Base-by-base conservation (phyloP, 2,888 invertebrate species). In the Caenorhabditis sinica region DNA sequence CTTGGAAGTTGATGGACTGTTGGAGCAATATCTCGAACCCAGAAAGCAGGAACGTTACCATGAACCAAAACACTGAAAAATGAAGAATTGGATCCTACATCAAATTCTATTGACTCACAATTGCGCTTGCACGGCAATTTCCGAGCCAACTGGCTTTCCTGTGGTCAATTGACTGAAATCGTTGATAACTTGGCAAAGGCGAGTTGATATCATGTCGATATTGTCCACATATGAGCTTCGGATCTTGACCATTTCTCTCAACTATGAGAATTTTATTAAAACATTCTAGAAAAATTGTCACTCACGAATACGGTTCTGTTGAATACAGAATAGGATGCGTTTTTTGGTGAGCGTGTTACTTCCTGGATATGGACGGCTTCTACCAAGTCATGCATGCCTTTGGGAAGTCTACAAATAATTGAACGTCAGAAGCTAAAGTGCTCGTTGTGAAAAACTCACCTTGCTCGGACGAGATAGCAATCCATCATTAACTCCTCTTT, bases 121-220 rank as follows among this genome's bases (percentile, higher is more conserved):
- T 72, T 79, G 71, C 9, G 79, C 79, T 20, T 79, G 79, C 9
- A 79, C 63, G 8, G 71, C 71, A 17, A 63, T 63, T 13, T 8
- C 4, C n/a, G 5, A 25, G 4, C 30, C 45, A 15, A 43, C 25
- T 6, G 69, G 25, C 15, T 51, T 51, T 25, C 15, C 11, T 5
- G 9, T 25, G 6, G 79, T 30, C 0, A 79, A 20, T 0, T 63
- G 51, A 33, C 33, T 51, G 45, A 45, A 56, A 65, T 79, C 79
- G 4, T 45, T 28, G 23, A 79, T 40, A 4, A 40, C 15, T 30
- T 79, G 79, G 0, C 30, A 33, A 1, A 77, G 60, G 0, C 33
- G 51, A 1, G 51, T 20, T 13, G 68, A 61, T 11, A 63, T 9
- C 51, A 71, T 13, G 0, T 40, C 53, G 6, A 51, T 63, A 0